Evolutionary conservation across 2,797 vertebrate genomes (phyloP).

Genomic region (Molothrus aeneus): DNA sequence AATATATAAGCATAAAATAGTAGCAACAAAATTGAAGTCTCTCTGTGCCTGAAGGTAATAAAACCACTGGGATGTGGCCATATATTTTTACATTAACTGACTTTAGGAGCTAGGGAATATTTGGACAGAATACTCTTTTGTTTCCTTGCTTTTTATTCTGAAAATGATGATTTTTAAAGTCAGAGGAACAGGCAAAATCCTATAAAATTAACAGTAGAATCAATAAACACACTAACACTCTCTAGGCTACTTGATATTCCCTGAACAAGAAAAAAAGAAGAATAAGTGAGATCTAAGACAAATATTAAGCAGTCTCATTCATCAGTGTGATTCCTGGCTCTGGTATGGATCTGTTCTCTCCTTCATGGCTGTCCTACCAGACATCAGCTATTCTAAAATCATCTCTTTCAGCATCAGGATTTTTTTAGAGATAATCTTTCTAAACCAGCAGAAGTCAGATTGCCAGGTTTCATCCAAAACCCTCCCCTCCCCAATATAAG

Average conservation of each 20-base stretch:
- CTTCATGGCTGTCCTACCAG: background rate
- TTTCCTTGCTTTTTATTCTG: background rate
- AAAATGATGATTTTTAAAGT: background rate
- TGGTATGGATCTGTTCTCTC: background rate
- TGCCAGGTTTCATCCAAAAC: background rate
- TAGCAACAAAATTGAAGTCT: background rate
- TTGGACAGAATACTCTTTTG: background rate
- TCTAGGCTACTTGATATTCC: background rate
- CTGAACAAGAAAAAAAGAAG: background rate
- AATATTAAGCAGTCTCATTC: background rate
- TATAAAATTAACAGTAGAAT: background rate
- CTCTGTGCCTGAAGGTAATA: background rate
- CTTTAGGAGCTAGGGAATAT: background rate
- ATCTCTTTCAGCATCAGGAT: background rate
- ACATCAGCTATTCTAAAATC: background rate
- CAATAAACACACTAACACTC: background rate
- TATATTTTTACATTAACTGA: background rate
- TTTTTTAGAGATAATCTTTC: background rate
- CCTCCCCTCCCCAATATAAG: accelerated
- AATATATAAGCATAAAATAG: background rate
- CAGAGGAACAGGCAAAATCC: background rate
- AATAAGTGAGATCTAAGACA: background rate
- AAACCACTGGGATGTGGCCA: background rate
- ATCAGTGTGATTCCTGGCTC: background rate
- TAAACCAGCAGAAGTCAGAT: background rate